Evolutionary conservation across 2,888 invertebrate genomes (phyloP).

Genomic region (Tillus elongatus): DNA sequence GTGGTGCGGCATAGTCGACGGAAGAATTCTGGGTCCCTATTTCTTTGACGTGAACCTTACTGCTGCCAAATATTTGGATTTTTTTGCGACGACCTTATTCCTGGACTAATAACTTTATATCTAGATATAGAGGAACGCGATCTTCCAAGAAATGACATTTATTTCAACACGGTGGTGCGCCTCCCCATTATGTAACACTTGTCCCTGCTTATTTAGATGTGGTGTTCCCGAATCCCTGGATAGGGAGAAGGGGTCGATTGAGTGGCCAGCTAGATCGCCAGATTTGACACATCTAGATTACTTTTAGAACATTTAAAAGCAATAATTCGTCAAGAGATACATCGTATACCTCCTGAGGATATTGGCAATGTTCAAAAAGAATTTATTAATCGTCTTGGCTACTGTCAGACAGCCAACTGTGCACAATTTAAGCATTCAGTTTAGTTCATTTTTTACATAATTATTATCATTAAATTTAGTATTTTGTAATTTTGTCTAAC

Average conservation of each 20-base stretch:
- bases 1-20: neutral
- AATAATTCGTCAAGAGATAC: too few species aligned
- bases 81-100: neutral
- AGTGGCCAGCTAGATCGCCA: neutral
- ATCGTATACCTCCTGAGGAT: too few species aligned
- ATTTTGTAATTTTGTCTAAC: too few species aligned
- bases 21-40: too few species aligned
- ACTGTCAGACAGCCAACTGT: too few species aligned
- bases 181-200: neutral
- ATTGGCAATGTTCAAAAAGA: too few species aligned
- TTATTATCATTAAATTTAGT: too few species aligned
- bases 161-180: neutral
- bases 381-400: too few species aligned
- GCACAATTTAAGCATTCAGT: too few species aligned
- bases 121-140: too few species aligned
- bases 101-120: too few species aligned
- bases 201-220: neutral
- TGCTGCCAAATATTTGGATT: slow-evolving; percentile 1
- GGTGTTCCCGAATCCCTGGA: neutral
- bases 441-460: too few species aligned
- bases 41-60: neutral
- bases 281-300: neutral
- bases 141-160: neutral
- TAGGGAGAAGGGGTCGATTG: neutral
- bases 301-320: neutral